Percentiles rank a stretch among this genome's conserved stretches.
phyloP scores from a whole-genome alignment of 2,113 vertebrate species.

The Poeciliopsis occidentalis region DNA sequence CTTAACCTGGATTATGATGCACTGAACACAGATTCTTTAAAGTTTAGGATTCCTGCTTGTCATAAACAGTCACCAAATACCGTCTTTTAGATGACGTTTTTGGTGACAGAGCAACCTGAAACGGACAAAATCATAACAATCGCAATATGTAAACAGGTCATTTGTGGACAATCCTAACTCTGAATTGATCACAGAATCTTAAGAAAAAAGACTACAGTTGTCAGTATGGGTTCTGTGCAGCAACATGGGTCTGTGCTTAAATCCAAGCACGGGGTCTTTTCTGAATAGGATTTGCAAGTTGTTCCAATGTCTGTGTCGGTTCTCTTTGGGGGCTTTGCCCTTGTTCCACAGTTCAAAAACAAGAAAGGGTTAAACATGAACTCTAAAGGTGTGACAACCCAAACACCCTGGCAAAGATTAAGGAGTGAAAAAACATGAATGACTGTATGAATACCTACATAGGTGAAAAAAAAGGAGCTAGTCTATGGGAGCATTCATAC shows the following conservation, averaged over 20 bases:
- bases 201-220: too few species aligned
- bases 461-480: too few species aligned
- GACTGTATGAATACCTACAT: neutral
- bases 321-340: neutral
- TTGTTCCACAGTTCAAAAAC: neutral
- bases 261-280: too few species aligned
- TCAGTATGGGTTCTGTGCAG: too few species aligned
- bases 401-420: too few species aligned
- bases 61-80: neutral
- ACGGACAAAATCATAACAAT: neutral
- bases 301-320: neutral
- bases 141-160: neutral
- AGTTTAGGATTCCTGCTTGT: too few species aligned
- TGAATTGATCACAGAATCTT: too few species aligned
- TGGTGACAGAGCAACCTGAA: neutral
- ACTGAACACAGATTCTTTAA: too few species aligned
- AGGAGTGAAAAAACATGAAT: too few species aligned
- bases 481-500: neutral
- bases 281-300: neutral
- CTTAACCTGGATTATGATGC: too few species aligned
- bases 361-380: neutral
- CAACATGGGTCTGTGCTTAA: too few species aligned
- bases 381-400: neutral
- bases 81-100: neutral
- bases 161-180: neutral